Conservation (phyloP, 1,140 invertebrate genomes). For the Zaprionus kolodkinae region DNA sequence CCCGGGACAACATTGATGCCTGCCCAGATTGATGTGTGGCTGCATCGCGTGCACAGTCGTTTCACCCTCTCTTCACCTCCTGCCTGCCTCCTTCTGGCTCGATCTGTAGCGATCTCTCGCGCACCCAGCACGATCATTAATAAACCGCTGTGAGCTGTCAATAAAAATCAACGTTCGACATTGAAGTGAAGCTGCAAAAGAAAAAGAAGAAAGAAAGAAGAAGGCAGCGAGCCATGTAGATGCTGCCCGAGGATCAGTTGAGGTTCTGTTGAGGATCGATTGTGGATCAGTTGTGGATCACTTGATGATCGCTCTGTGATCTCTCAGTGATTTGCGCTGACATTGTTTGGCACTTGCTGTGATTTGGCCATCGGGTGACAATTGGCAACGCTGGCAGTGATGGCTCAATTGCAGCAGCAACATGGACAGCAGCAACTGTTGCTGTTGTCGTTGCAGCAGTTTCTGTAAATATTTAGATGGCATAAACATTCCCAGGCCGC, state of each 20-base stretch:
- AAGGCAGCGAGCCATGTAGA: not conserved
- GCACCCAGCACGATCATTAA: slow-evolving; percentile 81
- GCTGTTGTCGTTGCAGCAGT: slow-evolving; percentile 17
- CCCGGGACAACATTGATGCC: slow-evolving; percentile 41
- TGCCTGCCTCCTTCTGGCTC: slow-evolving; percentile 22
- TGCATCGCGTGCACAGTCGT: slow-evolving; percentile 56
- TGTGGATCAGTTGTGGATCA: slow-evolving; percentile 1
- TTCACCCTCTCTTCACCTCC: not conserved
- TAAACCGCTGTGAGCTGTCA: slow-evolving; percentile 84
- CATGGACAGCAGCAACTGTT: slow-evolving; percentile 13
- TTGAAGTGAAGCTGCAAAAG: slow-evolving; percentile 32
- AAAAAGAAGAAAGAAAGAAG: not conserved
- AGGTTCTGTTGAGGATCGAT: slow-evolving; percentile 21
- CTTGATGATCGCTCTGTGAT: slow-evolving; percentile 24
- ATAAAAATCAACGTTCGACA: slow-evolving; percentile 77
- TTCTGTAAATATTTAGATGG: slow-evolving; percentile 43
- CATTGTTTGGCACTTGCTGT: slow-evolving; percentile 71
- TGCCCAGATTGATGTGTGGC: slow-evolving; percentile 72
- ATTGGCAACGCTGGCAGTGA: slow-evolving; percentile 61
- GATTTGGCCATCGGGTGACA: slow-evolving; percentile 68
- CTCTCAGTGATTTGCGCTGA: slow-evolving; percentile 46
- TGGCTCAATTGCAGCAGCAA: slow-evolving; percentile 55
- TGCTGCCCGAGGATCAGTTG: slow-evolving; percentile 1
- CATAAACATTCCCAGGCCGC: slow-evolving; percentile 73
- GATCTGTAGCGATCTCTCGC: slow-evolving; percentile 30